These are phyloP conservation scores for Chymomyza procnemis DNA, from an alignment of 2,888 invertebrate species.

Conservation along the genomic window DNA sequence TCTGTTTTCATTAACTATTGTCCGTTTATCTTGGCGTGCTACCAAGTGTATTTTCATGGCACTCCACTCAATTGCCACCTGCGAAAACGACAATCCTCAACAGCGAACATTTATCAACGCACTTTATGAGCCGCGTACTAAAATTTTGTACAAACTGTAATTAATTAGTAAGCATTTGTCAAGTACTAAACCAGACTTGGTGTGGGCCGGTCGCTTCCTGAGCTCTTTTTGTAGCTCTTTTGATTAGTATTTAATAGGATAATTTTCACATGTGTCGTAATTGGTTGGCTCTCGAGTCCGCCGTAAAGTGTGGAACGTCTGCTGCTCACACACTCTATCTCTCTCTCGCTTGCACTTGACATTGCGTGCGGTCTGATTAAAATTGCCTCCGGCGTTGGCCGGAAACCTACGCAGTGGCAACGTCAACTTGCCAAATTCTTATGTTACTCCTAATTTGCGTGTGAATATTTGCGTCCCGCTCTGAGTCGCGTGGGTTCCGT, in stretches of 20 bases:
- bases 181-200: constrained; percentile 70
- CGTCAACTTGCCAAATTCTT: constrained; percentile 56
- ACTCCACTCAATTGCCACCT: neutral
- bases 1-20: constrained; percentile 44
- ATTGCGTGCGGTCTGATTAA: constrained; percentile 52
- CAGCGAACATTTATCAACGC: constrained; percentile 61
- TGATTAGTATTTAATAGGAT: constrained; percentile 73
- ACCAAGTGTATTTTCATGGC: neutral
- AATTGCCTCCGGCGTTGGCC: constrained; percentile 43
- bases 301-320: constrained; percentile 12
- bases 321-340: constrained; percentile 7
- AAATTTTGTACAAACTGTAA: constrained; percentile 79
- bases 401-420: constrained; percentile 14
- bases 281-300: constrained; percentile 46
- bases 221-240: constrained; percentile 34
- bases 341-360: constrained; percentile 3
- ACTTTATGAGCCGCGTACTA: constrained; percentile 75
- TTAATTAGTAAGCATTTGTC: constrained; percentile 80
- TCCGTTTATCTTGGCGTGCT: neutral
- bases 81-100: neutral
- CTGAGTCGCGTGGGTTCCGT: constrained; percentile 46
- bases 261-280: constrained; percentile 74
- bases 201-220: constrained; percentile 31
- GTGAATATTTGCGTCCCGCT: constrained; percentile 52
- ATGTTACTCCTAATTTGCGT: constrained; percentile 74